phyloP scores from a whole-genome alignment of 2,797 vertebrate genomes.

The Ispidina picta region DNA sequence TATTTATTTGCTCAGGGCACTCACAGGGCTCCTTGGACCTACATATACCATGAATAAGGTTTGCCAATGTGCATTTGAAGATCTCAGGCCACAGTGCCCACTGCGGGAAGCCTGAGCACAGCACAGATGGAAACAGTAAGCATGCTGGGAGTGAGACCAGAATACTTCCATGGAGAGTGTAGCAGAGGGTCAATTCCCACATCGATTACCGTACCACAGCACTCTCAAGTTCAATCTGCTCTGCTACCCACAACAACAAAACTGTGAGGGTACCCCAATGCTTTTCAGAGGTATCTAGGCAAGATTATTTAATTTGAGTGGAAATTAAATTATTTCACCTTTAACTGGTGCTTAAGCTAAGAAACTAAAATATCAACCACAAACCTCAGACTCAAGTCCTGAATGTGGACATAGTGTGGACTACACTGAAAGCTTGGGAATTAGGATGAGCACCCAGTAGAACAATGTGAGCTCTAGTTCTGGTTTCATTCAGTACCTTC shows the following conservation, averaged over 20 bases:
- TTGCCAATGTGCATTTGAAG: background rate
- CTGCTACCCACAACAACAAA: background rate
- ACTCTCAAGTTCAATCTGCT: background rate
- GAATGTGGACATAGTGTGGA: background rate
- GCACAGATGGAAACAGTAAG: background rate
- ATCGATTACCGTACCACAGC: background rate
- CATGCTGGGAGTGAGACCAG: background rate
- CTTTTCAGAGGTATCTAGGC: background rate
- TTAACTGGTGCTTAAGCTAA: background rate
- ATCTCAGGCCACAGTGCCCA: background rate
- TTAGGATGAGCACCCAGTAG: background rate
- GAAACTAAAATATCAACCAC: background rate
- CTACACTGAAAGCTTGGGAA: background rate
- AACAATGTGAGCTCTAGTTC: background rate
- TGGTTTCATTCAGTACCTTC: background rate
- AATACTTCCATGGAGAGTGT: background rate
- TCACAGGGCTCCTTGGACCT: background rate
- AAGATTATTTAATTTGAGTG: background rate
- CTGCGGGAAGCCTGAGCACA: background rate
- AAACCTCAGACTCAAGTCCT: background rate
- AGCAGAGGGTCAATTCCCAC: background rate
- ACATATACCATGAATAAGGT: background rate
- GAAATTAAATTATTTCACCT: background rate
- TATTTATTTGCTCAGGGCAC: background rate
- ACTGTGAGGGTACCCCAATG: background rate